These are phyloP conservation scores for Merops nubicus DNA, from an alignment of 2,113 vertebrate genomes.

Conservation along the genomic window DNA sequence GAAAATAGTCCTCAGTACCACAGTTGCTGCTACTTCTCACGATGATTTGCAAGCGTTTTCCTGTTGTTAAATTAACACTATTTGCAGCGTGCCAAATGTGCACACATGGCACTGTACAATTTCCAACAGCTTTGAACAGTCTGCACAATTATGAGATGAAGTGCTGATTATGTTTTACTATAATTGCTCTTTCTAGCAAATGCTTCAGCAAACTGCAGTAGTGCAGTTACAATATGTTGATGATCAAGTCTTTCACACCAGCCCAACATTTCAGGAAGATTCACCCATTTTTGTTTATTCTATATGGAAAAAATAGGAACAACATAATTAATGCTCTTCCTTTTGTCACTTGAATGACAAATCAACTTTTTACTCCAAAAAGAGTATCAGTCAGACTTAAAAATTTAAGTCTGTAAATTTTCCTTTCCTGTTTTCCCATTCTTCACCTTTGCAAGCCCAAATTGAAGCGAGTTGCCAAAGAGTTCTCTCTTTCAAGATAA, in stretches of 20 bases:
- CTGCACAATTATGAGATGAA: not conserved
- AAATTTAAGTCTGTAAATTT: not conserved
- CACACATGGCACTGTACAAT: not conserved
- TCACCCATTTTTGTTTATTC: not conserved
- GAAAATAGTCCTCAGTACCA: not conserved
- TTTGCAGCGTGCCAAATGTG: not conserved
- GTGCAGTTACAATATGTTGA: not conserved
- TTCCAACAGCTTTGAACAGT: not conserved
- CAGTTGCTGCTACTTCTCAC: not conserved
- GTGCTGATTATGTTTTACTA: not conserved
- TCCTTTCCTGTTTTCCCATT: not conserved
- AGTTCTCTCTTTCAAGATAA: not conserved
- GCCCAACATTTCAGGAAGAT: not conserved
- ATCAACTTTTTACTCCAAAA: not conserved
- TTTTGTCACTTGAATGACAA: not conserved
- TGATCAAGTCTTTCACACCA: not conserved
- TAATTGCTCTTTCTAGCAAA: conserved; percentile 42
- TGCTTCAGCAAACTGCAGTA: not conserved
- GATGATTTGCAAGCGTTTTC: not conserved
- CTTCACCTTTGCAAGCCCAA: not conserved
- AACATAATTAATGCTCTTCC: not conserved
- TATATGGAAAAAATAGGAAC: not conserved
- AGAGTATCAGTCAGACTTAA: not conserved
- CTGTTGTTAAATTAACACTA: not conserved
- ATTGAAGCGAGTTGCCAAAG: not conserved